phyloP scores from a whole-genome alignment of 2,113 vertebrate genomes.

The Pygoscelis antarcticus region DNA sequence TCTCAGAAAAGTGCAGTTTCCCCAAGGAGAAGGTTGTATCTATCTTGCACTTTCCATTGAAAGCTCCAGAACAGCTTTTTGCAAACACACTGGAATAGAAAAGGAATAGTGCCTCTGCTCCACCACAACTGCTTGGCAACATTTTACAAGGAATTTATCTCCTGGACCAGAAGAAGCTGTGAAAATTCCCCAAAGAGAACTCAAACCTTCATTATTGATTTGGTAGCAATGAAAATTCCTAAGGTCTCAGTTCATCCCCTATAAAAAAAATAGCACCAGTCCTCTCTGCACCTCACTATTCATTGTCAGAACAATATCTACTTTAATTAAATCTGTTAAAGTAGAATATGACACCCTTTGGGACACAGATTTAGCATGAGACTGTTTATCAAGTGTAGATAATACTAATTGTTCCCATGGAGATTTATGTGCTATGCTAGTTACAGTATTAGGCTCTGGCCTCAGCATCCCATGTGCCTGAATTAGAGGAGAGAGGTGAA shows the following conservation, averaged over 20 bases:
- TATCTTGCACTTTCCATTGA: neutral
- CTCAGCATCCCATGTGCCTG: constrained; percentile 38
- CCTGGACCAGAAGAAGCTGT: constrained; percentile 22
- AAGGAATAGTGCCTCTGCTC: neutral
- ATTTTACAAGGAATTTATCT: constrained; percentile 53
- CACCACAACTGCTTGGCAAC: neutral
- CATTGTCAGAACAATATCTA: constrained; percentile 58
- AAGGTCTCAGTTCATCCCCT: constrained; percentile 42
- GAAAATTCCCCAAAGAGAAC: constrained; percentile 44
- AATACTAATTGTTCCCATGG: constrained; percentile 76
- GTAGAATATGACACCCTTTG: constrained; percentile 71
- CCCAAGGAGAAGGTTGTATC: neutral
- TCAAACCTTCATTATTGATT: constrained; percentile 60
- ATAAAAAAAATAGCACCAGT: constrained; percentile 10
- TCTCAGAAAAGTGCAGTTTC: neutral
- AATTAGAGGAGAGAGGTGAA: constrained; percentile 45
- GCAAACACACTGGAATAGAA: neutral
- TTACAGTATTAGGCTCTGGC: constrained; percentile 55
- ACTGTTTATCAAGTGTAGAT: constrained; percentile 75
- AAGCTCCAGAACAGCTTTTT: neutral
- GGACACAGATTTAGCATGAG: constrained; percentile 71
- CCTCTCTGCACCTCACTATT: constrained; percentile 17
- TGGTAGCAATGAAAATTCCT: constrained; percentile 43
- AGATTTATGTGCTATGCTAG: constrained; percentile 65
- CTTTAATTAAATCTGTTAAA: constrained; percentile 73